Percentiles rank a stretch among this genome's conserved stretches.
These are phyloP conservation scores for Julus scandinavius DNA, from an alignment of 2,888 invertebrate species.

Conservation along the genomic window DNA sequence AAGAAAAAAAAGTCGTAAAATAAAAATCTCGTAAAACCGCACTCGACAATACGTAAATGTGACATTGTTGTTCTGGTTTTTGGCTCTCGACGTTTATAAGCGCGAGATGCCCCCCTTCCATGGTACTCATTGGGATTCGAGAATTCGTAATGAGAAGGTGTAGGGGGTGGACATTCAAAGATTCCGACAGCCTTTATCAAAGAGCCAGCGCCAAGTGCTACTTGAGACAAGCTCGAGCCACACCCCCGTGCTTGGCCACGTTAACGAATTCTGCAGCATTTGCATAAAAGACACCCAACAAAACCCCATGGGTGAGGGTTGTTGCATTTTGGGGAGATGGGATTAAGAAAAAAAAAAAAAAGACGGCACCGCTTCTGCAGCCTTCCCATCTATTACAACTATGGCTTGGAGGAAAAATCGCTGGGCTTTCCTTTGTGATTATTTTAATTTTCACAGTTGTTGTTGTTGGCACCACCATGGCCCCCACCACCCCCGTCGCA, in stretches of 20 bases:
- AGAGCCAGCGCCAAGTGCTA: constrained; percentile 34
- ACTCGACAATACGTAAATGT: constrained; percentile 7
- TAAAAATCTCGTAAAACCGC: constrained; percentile 1
- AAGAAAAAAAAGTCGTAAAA: constrained; percentile 2
- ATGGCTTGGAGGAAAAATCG: neutral
- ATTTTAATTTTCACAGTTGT: constrained; percentile 1
- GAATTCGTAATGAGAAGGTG: constrained; percentile 42
- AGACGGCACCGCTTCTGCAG: neutral
- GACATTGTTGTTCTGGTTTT: neutral
- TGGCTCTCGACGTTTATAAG: neutral
- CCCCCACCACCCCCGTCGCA: constrained; percentile 20
- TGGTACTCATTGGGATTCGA: neutral
- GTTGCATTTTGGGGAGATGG: neutral
- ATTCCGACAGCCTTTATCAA: constrained; percentile 6
- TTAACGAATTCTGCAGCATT: neutral
- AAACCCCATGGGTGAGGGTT: constrained; percentile 16
- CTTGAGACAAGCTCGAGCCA: neutral
- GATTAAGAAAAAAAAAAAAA: constrained; percentile 21
- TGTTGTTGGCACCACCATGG: constrained; percentile 22
- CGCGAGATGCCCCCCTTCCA: neutral
- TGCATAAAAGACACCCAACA: constrained; percentile 25
- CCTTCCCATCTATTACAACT: neutral
- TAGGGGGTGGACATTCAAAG: constrained; percentile 39
- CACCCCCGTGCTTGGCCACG: constrained; percentile 27
- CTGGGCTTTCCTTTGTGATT: constrained; percentile 20